These are phyloP conservation scores for Amblyraja radiata DNA, from an alignment of 2,797 vertebrate genomes.

Conservation along the genomic window DNA sequence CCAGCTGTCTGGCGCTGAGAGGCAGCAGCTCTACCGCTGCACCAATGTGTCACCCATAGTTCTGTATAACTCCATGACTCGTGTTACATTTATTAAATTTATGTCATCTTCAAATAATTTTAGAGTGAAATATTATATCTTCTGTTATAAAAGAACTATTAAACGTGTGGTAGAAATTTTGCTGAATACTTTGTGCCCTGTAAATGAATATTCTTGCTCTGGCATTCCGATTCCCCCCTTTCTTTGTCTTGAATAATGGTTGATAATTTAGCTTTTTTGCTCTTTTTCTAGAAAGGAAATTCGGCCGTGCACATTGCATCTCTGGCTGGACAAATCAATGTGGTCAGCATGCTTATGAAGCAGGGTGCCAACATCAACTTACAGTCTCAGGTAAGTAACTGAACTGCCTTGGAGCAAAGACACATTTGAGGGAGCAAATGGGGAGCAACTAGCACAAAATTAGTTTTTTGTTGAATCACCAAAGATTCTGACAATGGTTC, in stretches of 20 bases:
- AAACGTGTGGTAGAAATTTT: not conserved
- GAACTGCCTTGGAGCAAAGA: not conserved
- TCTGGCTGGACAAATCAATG: slow-evolving; percentile 84
- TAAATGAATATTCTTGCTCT: not conserved
- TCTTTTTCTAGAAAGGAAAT: slow-evolving; percentile 79
- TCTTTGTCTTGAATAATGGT: not conserved
- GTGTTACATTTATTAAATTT: not conserved
- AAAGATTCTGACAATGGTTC: not conserved
- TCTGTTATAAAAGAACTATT: not conserved
- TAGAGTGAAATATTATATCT: not conserved
- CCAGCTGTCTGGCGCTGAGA: no score
- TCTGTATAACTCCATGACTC: no score
- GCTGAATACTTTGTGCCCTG: not conserved
- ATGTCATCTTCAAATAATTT: not conserved
- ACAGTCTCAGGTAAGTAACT: slow-evolving; percentile 83
- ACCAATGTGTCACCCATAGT: no score
- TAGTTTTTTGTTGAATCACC: not conserved
- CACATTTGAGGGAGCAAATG: no score
- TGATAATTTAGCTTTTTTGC: not conserved
- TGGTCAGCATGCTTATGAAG: slow-evolving; percentile 81
- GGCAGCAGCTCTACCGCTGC: no score
- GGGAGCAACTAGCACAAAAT: not conserved
- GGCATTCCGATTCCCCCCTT: not conserved
- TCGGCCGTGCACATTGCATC: slow-evolving; percentile 95
- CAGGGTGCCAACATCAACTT: slow-evolving; percentile 85